Conservation (phyloP, 2,113 vertebrate genomes). For the Sarotherodon lohbergeri region DNA sequence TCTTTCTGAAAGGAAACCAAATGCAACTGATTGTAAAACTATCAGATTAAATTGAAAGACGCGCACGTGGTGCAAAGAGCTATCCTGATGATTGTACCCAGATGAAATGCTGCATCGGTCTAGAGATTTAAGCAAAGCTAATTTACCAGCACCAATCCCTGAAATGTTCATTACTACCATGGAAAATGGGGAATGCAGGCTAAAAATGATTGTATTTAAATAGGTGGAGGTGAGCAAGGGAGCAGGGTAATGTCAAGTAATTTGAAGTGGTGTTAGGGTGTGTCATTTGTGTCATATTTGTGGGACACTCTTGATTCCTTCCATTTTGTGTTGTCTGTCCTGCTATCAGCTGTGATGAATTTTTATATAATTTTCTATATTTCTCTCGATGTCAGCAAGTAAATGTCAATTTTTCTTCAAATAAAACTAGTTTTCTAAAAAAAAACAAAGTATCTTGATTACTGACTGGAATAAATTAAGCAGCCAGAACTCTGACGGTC, state of each 20-base stretch:
- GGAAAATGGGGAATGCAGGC: background rate
- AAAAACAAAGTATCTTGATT: background rate
- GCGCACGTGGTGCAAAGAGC: background rate
- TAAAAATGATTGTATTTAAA: background rate
- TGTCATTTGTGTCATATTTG: background rate
- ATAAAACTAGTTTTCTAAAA: conserved; percentile 81
- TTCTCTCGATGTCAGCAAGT: conserved; percentile 3
- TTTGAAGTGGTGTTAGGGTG: background rate
- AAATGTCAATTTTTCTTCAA: conserved; percentile 67
- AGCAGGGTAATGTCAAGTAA: background rate
- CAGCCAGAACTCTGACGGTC: background rate
- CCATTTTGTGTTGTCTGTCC: background rate
- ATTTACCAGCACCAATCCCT: background rate
- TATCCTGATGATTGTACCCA: background rate
- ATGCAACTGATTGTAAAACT: background rate
- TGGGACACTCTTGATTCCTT: background rate
- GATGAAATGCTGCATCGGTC: background rate
- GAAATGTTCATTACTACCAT: background rate
- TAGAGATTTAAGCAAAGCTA: background rate
- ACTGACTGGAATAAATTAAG: background rate
- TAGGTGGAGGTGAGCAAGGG: background rate
- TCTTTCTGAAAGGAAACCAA: conserved; percentile 79
- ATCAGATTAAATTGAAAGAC: background rate
- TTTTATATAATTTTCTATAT: conserved; percentile 53
- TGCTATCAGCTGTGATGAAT: background rate